Conservation (phyloP, 2,113 vertebrate species). For the Cercocebus atys region DNA sequence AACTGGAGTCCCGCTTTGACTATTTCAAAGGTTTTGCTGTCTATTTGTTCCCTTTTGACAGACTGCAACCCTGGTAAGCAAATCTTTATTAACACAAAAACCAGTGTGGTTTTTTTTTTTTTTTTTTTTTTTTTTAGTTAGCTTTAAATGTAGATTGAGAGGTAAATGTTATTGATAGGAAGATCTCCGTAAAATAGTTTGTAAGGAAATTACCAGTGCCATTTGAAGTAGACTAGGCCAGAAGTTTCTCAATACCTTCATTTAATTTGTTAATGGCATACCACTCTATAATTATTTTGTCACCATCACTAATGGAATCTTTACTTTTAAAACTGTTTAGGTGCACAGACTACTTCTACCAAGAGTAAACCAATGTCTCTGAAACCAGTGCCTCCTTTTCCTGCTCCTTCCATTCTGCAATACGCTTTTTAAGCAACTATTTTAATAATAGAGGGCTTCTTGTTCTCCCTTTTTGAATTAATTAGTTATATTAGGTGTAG, state of each 20-base stretch:
- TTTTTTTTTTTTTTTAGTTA: not conserved
- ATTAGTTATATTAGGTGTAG: not conserved
- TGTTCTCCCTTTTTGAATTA: not conserved
- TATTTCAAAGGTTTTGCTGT: conserved; percentile 96
- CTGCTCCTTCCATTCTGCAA: not conserved
- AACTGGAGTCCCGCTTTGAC: conserved; percentile 96
- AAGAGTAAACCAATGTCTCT: not conserved
- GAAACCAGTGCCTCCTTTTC: not conserved
- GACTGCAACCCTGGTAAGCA: conserved; percentile 94
- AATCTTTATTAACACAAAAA: conserved; percentile 34
- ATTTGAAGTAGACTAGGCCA: conserved; percentile 3
- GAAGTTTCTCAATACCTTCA: not conserved
- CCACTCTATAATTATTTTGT: not conserved
- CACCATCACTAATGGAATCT: not conserved
- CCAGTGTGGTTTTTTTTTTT: not conserved
- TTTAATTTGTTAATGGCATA: not conserved
- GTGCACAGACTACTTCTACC: not conserved
- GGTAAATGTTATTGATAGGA: conserved; percentile 17
- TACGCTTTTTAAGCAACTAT: not conserved
- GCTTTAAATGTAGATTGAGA: conserved; percentile 33
- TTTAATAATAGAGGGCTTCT: not conserved
- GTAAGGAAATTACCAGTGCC: not conserved
- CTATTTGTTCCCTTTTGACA: conserved; percentile 96
- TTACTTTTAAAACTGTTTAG: not conserved
- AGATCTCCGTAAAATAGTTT: conserved; percentile 18